phyloP scores from a whole-genome alignment of 2,113 vertebrate genomes.

The Amphiprion percula region DNA sequence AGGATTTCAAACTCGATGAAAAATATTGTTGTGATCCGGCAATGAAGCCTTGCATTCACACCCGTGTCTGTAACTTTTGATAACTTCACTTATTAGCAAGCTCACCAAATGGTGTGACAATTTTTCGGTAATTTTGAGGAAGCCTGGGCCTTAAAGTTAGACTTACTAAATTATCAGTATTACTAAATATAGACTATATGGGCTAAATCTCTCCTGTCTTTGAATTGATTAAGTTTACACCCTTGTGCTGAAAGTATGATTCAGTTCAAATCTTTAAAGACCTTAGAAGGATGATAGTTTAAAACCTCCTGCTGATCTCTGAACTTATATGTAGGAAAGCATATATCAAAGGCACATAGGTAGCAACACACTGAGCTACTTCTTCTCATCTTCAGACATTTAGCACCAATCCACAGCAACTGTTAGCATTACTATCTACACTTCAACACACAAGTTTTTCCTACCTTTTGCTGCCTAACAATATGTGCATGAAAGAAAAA shows the following conservation, averaged over 20 bases:
- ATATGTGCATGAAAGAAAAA: constrained; percentile 25
- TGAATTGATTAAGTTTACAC: constrained; percentile 11
- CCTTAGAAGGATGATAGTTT: background rate
- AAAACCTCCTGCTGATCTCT: background rate
- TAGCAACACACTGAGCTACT: background rate
- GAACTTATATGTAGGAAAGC: background rate
- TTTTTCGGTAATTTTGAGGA: background rate
- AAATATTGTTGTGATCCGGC: no score
- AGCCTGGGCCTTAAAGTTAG: background rate
- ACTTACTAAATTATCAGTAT: constrained; percentile 2
- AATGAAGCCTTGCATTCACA: no score
- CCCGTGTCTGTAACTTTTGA: no score
- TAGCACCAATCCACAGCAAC: background rate
- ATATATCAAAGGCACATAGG: background rate
- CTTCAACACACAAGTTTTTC: background rate
- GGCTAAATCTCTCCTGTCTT: background rate
- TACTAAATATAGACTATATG: background rate
- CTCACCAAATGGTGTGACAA: background rate
- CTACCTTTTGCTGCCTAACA: background rate
- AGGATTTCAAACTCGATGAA: no score
- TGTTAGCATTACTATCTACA: constrained; percentile 15
- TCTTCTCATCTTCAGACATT: constrained; percentile 3
- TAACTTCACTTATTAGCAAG: no score
- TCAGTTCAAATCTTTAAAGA: background rate
- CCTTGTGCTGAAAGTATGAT: background rate